Conservation (phyloP, 2,113 vertebrate genomes). For the Apteryx mantelli region DNA sequence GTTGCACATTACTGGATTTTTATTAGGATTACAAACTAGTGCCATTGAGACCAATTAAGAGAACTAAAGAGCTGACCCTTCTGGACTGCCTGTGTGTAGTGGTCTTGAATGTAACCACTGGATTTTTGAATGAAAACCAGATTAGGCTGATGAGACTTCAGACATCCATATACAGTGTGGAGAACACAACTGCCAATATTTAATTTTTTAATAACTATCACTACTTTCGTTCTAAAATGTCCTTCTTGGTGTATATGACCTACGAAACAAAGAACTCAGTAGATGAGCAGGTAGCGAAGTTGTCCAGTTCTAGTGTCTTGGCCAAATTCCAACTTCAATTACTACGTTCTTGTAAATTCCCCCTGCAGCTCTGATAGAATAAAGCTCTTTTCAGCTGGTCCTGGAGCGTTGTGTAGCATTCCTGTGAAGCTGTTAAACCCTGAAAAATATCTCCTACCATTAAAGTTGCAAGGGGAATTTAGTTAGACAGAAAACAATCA, state of each 20-base stretch:
- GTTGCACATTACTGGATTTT: not conserved
- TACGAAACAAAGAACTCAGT: not conserved
- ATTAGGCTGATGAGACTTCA: not conserved
- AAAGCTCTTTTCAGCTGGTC: slow-evolving; percentile 20
- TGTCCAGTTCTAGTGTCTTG: not conserved
- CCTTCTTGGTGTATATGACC: not conserved
- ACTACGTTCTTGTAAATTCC: slow-evolving; percentile 13
- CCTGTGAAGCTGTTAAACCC: slow-evolving; percentile 2
- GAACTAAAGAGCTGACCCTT: not conserved
- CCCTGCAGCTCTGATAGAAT: not conserved
- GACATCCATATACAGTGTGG: rapidly evolving
- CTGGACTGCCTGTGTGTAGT: not conserved
- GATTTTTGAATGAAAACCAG: not conserved
- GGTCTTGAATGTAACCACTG: not conserved
- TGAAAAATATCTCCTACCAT: slow-evolving; percentile 2
- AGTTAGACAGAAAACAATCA: slow-evolving; percentile 41
- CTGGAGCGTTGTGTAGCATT: not conserved
- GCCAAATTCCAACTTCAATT: slow-evolving; percentile 1
- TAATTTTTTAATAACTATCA: not conserved
- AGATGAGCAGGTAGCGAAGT: not conserved
- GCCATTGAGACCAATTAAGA: not conserved
- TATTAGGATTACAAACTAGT: not conserved
- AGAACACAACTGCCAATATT: not conserved
- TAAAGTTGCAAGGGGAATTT: not conserved
- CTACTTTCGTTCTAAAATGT: not conserved